Base-by-base conservation (phyloP, 92 coral and sea anemone species). In the Nematostella vectensis region DNA sequence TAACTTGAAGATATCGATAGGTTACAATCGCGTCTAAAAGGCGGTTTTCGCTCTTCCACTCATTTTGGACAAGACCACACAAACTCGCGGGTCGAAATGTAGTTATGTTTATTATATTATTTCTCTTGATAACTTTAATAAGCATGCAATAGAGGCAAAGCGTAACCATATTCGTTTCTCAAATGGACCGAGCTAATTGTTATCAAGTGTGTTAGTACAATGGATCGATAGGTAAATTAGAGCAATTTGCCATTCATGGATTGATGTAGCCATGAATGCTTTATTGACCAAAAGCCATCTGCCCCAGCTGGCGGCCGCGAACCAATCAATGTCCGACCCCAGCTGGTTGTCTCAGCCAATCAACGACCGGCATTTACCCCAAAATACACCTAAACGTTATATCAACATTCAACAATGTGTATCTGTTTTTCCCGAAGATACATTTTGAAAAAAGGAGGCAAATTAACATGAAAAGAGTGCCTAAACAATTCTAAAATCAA, bases 191-290 rank as follows among this genome's bases (percentile, higher is more conserved):
- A 59, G 64, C 26, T 80, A 80, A 85, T 85, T 85, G 87, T 80
- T 75, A 85, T 80, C 61, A 77, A 84, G 94, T 84, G 83, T 62
- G 64, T 69, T 53, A 58, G 67, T 58, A 84, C 82, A 84, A 84
- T 84, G 52, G 70, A 65, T 56, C 52, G 68, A 75, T 64, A 73
- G 77, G 83, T 80, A 80, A 85, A 80, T 85, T 85, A 76, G 79
- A 67, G 88, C 81, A 75, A 85, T 80, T 69, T 65, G 39, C 48
- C 69, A 48, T 65, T 72, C 55, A 59, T 58, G 69, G 71, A 63
- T 47, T 47, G 52, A 61, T 74, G 77, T 69, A 82, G 68, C 59
- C 59, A 55, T 79, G 78, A 76, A 78, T 81, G 72, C 68, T 61
- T 67, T 57, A 80, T 80, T 85, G 71, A 74, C 55, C 29, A 25